Conservation (phyloP, 2,113 vertebrate genomes). For the Pachyramphus minor region DNA sequence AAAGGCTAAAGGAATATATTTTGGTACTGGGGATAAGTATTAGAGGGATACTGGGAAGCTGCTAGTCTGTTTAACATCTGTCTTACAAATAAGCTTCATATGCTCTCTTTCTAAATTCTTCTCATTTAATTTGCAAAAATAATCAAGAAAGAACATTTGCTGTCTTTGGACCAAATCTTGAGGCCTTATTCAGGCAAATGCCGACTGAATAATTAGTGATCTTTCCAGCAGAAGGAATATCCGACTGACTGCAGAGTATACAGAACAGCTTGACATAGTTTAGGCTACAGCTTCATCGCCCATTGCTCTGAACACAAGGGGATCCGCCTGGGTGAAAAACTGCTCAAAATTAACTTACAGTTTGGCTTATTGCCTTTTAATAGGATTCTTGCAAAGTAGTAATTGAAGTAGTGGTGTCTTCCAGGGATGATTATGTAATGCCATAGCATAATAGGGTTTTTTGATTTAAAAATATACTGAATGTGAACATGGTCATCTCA, state of each 20-base stretch:
- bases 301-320: background rate
- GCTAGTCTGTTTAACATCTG: conserved; percentile 66
- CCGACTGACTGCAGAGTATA: background rate
- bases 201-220: conserved; percentile 12
- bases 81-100: conserved; percentile 69
- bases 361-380: conserved; percentile 17
- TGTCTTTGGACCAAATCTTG: conserved; percentile 47
- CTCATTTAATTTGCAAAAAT: conserved; percentile 55
- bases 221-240: conserved; percentile 35
- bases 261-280: conserved; percentile 19
- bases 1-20: conserved; percentile 52
- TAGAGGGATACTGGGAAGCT: conserved; percentile 61
- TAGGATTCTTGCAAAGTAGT: background rate
- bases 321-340: background rate
- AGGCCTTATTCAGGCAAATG: conserved; percentile 45
- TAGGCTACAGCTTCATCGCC: background rate
- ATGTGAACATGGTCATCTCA: background rate
- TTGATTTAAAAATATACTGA: background rate
- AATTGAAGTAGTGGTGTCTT: background rate
- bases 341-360: background rate
- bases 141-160: conserved; percentile 59
- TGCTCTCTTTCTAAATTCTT: conserved; percentile 64
- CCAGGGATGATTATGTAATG: background rate
- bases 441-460: background rate
- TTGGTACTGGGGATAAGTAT: conserved; percentile 61